phyloP scores from a whole-genome alignment of 2,113 vertebrate species.

The Smithornis capensis region DNA sequence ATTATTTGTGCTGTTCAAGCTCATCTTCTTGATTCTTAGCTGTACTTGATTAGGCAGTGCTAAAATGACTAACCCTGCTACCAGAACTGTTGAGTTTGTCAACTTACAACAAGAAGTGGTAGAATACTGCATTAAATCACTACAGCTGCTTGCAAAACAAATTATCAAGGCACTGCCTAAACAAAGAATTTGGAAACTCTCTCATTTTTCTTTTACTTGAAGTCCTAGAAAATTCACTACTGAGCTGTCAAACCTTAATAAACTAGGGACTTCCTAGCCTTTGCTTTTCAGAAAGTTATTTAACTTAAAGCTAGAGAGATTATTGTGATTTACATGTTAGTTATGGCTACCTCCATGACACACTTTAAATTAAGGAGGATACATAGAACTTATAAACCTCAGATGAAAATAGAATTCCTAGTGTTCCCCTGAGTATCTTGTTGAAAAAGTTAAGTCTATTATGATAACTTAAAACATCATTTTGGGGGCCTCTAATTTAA shows the following conservation, averaged over 20 bases:
- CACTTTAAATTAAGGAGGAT: not conserved
- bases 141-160: not conserved
- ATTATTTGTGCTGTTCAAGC: not conserved
- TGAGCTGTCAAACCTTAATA: not conserved
- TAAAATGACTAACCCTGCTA: not conserved
- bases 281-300: not conserved
- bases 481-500: not conserved
- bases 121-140: not conserved
- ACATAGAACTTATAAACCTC: not conserved
- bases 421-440: not conserved
- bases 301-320: not conserved
- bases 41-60: not conserved
- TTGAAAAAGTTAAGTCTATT: not conserved
- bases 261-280: not conserved
- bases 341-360: not conserved
- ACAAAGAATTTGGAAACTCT: not conserved
- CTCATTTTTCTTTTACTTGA: not conserved
- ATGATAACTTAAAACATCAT: not conserved
- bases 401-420: not conserved
- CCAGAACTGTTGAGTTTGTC: not conserved
- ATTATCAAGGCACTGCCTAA: not conserved
- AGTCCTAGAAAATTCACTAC: not conserved
- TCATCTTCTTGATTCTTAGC: not conserved
- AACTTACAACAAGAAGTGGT: not conserved
- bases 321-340: not conserved